Base-by-base conservation (phyloP, 2,888 invertebrate genomes). In the Drymonia ruficornis region DNA sequence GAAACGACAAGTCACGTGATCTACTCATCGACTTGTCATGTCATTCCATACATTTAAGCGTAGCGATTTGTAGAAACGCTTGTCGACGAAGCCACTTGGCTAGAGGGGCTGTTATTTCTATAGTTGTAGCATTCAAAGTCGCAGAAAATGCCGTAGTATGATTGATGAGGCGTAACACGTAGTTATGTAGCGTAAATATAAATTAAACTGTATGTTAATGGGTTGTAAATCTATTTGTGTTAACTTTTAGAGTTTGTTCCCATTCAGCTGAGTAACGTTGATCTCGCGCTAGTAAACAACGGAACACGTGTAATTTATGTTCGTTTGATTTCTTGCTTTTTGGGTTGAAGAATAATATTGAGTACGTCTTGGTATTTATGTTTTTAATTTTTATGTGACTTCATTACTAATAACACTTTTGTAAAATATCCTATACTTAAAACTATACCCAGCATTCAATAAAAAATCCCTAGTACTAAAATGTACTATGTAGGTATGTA, bases 211-310 rank as follows among this genome's bases (percentile, higher is more conserved):
- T 65, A 71, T 67, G 70, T 74, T 74, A 78, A 76, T 76, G 73
- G 67, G 55, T 58, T 62, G 67, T 79, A 76, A 80, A 81, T 68
- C 69, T 73, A 74, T 73, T 70, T 73, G 61, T 59, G 61, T 59
- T 61, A 65, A 60, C 61, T 61, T 70, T 70, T 66, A 50, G 47
- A 56, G 63, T 69, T 64, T 56, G 59, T 54, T 67, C 42, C 28
- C 45, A 28, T 45, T 45, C 28, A 44, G 48, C 28, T 55, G 52
- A 57, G 54, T 49, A 43, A 57, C 45, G 57, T 61, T 69, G 44
- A 52, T 45, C 19, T 52, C 49, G 53, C 16, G 29, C n/a, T 45
- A 45, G 45, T 45, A 45, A 45, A 45, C 45, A 45, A 45, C 23
- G 28, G n/a, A 28, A 45, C 15, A n/a, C 1, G 28, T 45, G 6